These are phyloP conservation scores for Oreortyx pictus DNA, from an alignment of 2,797 vertebrate genomes.

Conservation along the genomic window DNA sequence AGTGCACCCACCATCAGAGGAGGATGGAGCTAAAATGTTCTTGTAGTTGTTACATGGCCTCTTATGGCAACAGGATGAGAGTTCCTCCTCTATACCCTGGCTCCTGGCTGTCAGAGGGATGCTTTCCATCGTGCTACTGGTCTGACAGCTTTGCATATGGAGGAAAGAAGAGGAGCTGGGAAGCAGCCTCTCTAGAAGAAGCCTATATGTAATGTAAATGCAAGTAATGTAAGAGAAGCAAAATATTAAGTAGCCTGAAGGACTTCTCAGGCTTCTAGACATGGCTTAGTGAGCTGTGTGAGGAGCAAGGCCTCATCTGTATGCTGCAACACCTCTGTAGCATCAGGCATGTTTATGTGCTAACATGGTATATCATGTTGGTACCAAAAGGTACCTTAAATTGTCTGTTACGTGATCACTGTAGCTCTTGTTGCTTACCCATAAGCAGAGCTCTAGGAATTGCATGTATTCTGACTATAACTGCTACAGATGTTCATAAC, in stretches of 20 bases:
- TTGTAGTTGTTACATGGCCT: neutral
- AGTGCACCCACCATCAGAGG: neutral
- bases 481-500: neutral
- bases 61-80: too few species aligned
- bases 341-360: slow-evolving; percentile 12
- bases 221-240: neutral
- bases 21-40: neutral
- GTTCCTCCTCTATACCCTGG: accelerated
- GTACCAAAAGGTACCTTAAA: neutral
- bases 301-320: slow-evolving; percentile 5
- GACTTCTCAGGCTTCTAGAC: neutral
- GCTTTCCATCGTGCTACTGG: neutral
- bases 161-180: neutral
- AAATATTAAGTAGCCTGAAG: neutral
- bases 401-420: neutral
- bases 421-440: neutral
- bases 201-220: neutral
- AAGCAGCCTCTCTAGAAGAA: neutral
- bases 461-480: neutral
- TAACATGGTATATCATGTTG: neutral
- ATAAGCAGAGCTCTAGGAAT: neutral
- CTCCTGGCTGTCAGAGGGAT: accelerated
- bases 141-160: neutral
- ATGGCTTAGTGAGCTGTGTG: neutral
- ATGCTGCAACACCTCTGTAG: neutral